Percentiles rank a stretch among this genome's conserved stretches.
Conservation (phyloP, 2,888 invertebrate genomes). For the Tricholauxania praeusta region DNA sequence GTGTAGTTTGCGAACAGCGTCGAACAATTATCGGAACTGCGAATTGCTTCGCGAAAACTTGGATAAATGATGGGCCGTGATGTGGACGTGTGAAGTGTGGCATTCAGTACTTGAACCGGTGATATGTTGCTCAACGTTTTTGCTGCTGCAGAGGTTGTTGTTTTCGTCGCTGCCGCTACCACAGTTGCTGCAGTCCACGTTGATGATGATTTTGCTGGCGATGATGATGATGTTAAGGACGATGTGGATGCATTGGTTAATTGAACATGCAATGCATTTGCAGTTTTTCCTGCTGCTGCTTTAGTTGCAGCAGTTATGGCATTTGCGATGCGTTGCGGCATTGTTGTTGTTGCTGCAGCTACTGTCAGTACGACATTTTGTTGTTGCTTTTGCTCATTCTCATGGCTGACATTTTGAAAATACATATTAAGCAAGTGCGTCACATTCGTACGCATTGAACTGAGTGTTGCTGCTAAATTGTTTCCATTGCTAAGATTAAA, state of each 20-base stretch:
- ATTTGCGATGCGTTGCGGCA: slow-evolving; percentile 13
- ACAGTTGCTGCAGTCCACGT: slow-evolving; percentile 23
- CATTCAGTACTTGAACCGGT: neutral
- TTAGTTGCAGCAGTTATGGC: neutral
- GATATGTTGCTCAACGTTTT: slow-evolving; percentile 27
- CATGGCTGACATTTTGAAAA: slow-evolving; percentile 46
- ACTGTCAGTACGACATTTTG: slow-evolving; percentile 15
- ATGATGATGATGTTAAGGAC: slow-evolving; percentile 27
- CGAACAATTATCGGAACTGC: slow-evolving; percentile 59
- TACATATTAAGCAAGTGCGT: slow-evolving; percentile 50
- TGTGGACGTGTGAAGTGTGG: neutral
- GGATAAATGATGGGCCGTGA: slow-evolving; percentile 50
- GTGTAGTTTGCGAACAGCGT: slow-evolving; percentile 61
- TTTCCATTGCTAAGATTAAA: slow-evolving; percentile 33
- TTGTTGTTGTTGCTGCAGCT: slow-evolving; percentile 26
- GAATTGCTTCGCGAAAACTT: slow-evolving; percentile 50
- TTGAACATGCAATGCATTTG: slow-evolving; percentile 6
- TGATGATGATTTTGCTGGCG: slow-evolving; percentile 46
- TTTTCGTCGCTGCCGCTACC: slow-evolving; percentile 25
- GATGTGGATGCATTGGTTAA: slow-evolving; percentile 23
- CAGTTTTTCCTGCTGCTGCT: slow-evolving; percentile 24
- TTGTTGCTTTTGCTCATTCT: slow-evolving; percentile 28
- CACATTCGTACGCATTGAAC: slow-evolving; percentile 52
- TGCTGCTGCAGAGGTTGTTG: slow-evolving; percentile 30
- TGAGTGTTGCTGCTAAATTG: slow-evolving; percentile 50